phyloP scores from a whole-genome alignment of 2,113 vertebrate species.

The Catharus bicknelli region DNA sequence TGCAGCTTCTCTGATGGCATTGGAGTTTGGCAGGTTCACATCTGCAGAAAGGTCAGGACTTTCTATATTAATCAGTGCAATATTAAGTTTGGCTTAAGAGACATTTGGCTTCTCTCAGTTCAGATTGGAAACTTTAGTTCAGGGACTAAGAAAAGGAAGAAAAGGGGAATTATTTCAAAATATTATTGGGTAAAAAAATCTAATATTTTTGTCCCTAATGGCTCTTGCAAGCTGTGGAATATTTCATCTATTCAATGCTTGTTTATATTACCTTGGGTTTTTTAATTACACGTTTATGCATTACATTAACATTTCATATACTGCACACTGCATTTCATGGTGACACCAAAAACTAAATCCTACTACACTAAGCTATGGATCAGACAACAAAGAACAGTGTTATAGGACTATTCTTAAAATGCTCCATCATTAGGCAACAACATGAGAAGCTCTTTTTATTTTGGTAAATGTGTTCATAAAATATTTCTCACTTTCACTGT shows the following conservation, averaged over 20 bases:
- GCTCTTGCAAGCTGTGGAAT: background rate
- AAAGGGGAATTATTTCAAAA: background rate
- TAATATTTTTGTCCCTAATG: slow-evolving; percentile 8
- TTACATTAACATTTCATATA: slow-evolving; percentile 67
- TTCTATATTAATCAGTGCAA: background rate
- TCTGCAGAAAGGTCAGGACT: background rate
- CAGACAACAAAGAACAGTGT: background rate
- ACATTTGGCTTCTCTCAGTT: background rate
- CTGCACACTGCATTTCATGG: slow-evolving; percentile 49
- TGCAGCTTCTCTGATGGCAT: background rate
- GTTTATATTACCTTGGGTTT: slow-evolving; percentile 31
- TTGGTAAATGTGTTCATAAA: slow-evolving; percentile 4
- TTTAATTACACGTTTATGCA: slow-evolving; percentile 55
- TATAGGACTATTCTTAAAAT: background rate
- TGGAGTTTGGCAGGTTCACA: background rate
- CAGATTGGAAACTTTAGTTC: background rate
- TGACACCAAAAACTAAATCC: slow-evolving; percentile 67
- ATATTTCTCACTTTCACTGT: slow-evolving; percentile 8
- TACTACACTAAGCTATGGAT: slow-evolving; percentile 20
- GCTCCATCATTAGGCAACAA: background rate
- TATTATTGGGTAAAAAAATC: slow-evolving; percentile 1
- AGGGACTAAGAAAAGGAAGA: background rate
- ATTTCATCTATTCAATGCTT: slow-evolving; percentile 12
- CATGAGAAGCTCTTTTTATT: background rate
- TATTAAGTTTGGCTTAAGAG: background rate